Evolutionary conservation across 2,888 invertebrate genomes (phyloP), one percentile per base, ranked within the genome.

Genomic region (Neoascia interrupta): DNA sequence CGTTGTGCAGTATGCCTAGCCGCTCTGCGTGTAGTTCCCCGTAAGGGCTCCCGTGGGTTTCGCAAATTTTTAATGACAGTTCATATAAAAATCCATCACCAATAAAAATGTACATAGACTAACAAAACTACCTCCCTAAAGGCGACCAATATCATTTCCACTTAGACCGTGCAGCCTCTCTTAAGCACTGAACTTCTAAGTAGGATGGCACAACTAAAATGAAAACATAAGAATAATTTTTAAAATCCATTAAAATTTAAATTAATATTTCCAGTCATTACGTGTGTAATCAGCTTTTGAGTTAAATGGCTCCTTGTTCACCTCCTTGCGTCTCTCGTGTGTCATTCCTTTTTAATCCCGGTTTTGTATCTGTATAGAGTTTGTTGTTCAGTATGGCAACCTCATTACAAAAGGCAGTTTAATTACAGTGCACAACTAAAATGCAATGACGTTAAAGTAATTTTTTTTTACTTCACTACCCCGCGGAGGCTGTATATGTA

Each of bases 261-360:
- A 66, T 79, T 79, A 73, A 73, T 61, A 66, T 66, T 66, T 73
- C 49, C 64, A 73, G 60, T 66, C 79, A 79, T 79, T 79, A 79
- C 72, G 61, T 61, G 49, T 41, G 54, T 21, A 61, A 53, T 64
- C 53, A 58, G 31, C 11, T 54, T 34, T 36, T 47, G 26, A n/a
- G 28, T 18, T 61, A 56, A 69, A 69, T 21, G 56, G 28, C 39
- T n/a, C 31, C 31, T 60, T 47, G 16, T 15, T 18, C 13, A 11
- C 45, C 21, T 58, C 36, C 49, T 51, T 34, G 23, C 58, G 41
- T 41, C 69, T 58, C 23, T 64, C 58, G 70, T 63, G 56, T 70
- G 75, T 58, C 75, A 70, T 73, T 73, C 66, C 64, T 64, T 34
- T 72, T 47, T 66, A 66, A 63, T 73, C 47, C 41, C 54, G 3